These are phyloP conservation scores for Agrochola macilenta DNA, from an alignment of 2,888 invertebrate species.

Conservation along the genomic window DNA sequence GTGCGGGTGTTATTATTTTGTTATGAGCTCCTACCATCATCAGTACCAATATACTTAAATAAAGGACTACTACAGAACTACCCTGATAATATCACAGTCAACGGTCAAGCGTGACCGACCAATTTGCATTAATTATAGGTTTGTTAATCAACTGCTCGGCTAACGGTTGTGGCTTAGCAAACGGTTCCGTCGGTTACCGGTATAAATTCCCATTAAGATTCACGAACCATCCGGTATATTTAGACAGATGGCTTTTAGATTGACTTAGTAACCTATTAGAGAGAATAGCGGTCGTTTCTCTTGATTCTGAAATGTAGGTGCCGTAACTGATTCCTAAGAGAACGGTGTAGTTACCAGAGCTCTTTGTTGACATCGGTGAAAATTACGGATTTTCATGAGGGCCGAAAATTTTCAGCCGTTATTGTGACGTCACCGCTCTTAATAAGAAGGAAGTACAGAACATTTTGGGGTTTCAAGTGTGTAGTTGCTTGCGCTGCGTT, in stretches of 20 bases:
- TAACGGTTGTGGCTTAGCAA: conserved; percentile 7
- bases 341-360: too few species aligned
- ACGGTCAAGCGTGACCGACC: conserved; percentile 26
- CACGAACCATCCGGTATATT: conserved; percentile 1
- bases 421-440: neutral
- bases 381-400: neutral
- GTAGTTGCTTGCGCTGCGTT: neutral
- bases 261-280: neutral
- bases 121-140: conserved; percentile 46
- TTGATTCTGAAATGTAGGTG: neutral
- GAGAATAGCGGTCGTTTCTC: neutral
- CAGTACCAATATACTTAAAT: too few species aligned
- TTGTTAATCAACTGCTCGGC: conserved; percentile 22
- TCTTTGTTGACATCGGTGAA: neutral
- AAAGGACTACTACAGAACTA: too few species aligned
- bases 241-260: conserved; percentile 6
- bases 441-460: neutral
- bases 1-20: too few species aligned
- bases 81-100: conserved; percentile 4
- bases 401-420: neutral
- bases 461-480: neutral
- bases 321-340: neutral
- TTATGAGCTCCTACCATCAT: too few species aligned
- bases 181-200: neutral
- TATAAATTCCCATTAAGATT: conserved; percentile 28